These are phyloP conservation scores for Microchirus variegatus DNA, from an alignment of 2,797 vertebrate genomes.

Conservation along the genomic window DNA sequence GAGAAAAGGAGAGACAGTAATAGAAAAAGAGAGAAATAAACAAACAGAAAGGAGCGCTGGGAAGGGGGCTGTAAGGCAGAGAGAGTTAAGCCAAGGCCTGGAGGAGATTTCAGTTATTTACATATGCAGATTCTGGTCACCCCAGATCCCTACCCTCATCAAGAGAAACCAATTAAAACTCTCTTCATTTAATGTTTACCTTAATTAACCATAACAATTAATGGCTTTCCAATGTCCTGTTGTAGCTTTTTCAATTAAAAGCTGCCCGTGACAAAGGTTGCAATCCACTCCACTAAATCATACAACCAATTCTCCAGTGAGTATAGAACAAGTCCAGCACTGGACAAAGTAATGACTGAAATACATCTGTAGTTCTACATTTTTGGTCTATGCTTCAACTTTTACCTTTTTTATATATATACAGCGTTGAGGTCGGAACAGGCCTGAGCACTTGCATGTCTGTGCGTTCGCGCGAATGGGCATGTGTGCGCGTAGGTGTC, in stretches of 20 bases:
- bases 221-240: slow-evolving; percentile 74
- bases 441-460: background rate
- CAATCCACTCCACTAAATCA: slow-evolving; percentile 62
- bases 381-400: background rate
- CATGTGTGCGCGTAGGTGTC: slow-evolving; percentile 23
- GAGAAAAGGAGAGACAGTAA: slow-evolving; percentile 14
- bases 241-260: slow-evolving; percentile 78
- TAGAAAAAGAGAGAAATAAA: background rate
- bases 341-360: slow-evolving; percentile 21
- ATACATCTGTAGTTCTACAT: background rate
- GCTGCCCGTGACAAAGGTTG: slow-evolving; percentile 68
- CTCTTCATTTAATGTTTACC: slow-evolving; percentile 82
- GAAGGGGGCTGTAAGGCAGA: slow-evolving; percentile 14
- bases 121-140: slow-evolving; percentile 77
- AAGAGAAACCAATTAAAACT: slow-evolving; percentile 81
- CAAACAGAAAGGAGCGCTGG: slow-evolving; percentile 7
- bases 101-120: slow-evolving; percentile 78
- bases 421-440: background rate
- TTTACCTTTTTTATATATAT: background rate
- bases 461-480: background rate
- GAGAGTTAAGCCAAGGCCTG: slow-evolving; percentile 59
- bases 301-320: slow-evolving; percentile 50
- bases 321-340: slow-evolving; percentile 27
- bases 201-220: slow-evolving; percentile 82
- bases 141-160: slow-evolving; percentile 80